These are phyloP conservation scores for Thymelicus sylvestris DNA, from an alignment of 2,888 invertebrate species.

Conservation along the genomic window DNA sequence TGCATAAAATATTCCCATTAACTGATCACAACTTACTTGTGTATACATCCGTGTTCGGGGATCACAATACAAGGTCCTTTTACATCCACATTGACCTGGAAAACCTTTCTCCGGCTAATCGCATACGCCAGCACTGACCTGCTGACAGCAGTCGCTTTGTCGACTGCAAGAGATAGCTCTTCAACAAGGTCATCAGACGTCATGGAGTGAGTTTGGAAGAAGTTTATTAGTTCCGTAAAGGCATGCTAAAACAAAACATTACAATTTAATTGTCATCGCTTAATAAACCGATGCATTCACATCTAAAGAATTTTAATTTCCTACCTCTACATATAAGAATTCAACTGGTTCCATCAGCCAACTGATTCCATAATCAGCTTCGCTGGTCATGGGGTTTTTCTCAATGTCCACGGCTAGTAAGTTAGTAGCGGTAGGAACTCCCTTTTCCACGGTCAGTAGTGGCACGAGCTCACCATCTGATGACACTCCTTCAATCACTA, in stretches of 20 bases:
- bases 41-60: conserved; percentile 89
- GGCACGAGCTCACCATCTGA: conserved; percentile 90
- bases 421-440: conserved; percentile 85
- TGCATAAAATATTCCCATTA: neutral
- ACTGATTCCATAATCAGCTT: conserved; percentile 88
- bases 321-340: conserved; percentile 90
- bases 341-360: conserved; percentile 90
- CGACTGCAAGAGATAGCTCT: conserved; percentile 56
- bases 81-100: conserved; percentile 89
- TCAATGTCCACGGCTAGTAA: conserved; percentile 91
- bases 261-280: neutral
- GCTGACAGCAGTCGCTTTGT: conserved; percentile 66
- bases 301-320: conserved; percentile 2
- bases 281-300: neutral
- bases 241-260: conserved; percentile 83
- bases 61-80: conserved; percentile 91
- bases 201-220: conserved; percentile 86
- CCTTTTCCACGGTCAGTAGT: conserved; percentile 80
- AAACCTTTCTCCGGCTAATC: conserved; percentile 77
- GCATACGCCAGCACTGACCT: conserved; percentile 70
- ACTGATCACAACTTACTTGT: conserved; percentile 77
- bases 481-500: conserved; percentile 90
- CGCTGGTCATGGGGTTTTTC: conserved; percentile 86
- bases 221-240: conserved; percentile 88
- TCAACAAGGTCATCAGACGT: conserved; percentile 70